These are phyloP conservation scores for Drosophila lowei DNA, from an alignment of 1,140 invertebrate genomes.

Conservation along the genomic window DNA sequence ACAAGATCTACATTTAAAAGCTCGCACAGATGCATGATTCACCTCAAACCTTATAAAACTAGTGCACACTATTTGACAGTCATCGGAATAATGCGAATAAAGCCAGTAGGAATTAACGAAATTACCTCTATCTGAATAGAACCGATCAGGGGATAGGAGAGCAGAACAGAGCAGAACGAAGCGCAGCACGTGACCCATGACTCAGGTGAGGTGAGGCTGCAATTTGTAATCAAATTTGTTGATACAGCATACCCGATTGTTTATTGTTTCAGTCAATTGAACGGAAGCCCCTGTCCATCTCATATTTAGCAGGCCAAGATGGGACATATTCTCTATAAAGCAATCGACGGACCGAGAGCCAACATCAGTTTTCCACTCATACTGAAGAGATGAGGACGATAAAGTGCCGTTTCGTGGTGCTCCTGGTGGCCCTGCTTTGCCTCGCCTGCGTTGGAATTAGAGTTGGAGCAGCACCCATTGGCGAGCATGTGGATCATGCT, in stretches of 20 bases:
- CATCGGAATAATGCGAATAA: no score
- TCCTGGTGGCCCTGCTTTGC: constrained; percentile 5
- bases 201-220: constrained; percentile 32
- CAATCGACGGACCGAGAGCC: not conserved
- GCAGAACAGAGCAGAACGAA: not conserved
- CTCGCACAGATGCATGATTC: no score
- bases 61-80: no score
- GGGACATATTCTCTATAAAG: constrained; percentile 14
- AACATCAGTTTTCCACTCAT: not conserved
- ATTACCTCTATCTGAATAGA: constrained; percentile 21
- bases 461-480: constrained; percentile 28
- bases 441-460: not conserved
- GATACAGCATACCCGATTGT: constrained; percentile 28
- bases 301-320: constrained; percentile 13
- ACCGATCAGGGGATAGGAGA: not conserved
- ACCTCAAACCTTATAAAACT: no score
- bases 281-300: not conserved
- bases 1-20: no score
- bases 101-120: not conserved
- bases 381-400: not conserved
- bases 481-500: constrained; percentile 59
- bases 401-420: not conserved
- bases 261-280: constrained; percentile 22
- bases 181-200: constrained; percentile 3
- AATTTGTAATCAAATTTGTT: constrained; percentile 40